Conservation (phyloP, 2,797 vertebrate genomes). For the Schizopygopsis malacanthus region DNA sequence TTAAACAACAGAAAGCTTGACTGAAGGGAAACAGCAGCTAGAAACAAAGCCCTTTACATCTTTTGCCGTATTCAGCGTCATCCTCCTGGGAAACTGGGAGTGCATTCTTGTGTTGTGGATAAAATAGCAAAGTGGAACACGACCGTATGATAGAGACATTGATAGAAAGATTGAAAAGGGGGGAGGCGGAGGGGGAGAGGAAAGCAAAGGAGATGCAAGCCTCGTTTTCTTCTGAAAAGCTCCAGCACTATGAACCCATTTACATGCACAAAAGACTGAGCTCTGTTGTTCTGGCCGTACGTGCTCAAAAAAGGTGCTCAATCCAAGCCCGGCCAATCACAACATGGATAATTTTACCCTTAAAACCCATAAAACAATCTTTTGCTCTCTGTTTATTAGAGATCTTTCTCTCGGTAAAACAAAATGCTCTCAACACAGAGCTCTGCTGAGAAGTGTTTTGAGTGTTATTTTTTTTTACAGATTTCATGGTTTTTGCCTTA, state of each 20-base stretch:
- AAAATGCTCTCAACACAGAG: background rate
- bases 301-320: constrained; percentile 58
- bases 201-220: constrained; percentile 20
- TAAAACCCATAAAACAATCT: constrained; percentile 40
- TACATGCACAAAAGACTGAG: constrained; percentile 66
- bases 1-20: constrained; percentile 79
- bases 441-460: background rate
- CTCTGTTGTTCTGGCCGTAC: constrained; percentile 63
- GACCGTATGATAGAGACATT: constrained; percentile 65
- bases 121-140: constrained; percentile 75
- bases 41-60: constrained; percentile 78
- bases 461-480: too few species aligned
- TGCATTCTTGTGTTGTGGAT: constrained; percentile 81
- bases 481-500: background rate
- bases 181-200: background rate
- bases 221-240: constrained; percentile 42
- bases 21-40: constrained; percentile 72
- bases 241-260: constrained; percentile 64
- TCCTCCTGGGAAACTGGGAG: constrained; percentile 78
- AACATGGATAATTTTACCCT: constrained; percentile 46
- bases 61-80: constrained; percentile 75
- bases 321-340: constrained; percentile 50
- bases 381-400: constrained; percentile 35
- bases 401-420: constrained; percentile 33
- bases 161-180: constrained; percentile 53